Evolutionary conservation across 2,797 vertebrate species (phyloP).

Genomic region (Sebastes diaconus): DNA sequence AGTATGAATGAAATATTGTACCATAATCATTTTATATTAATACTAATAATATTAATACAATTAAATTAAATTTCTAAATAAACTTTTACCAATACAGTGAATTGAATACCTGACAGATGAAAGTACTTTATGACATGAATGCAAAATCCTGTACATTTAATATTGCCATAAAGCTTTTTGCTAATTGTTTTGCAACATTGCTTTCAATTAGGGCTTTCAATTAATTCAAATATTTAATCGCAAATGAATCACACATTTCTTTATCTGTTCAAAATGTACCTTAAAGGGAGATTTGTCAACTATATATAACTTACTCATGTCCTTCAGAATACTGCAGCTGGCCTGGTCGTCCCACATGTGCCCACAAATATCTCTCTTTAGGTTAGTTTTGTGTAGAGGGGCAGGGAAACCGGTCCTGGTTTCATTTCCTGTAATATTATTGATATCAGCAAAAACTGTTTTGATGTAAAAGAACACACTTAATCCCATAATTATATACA

Average conservation of each 20-base stretch:
- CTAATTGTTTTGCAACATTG: too few relatives aligned
- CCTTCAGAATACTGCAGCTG: too few relatives aligned
- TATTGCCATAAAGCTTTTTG: not conserved
- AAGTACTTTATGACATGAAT: not conserved
- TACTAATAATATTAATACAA: not conserved
- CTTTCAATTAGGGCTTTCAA: too few relatives aligned
- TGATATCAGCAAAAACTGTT: not conserved
- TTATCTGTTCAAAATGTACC: too few relatives aligned
- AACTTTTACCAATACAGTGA: not conserved
- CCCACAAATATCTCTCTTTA: not conserved
- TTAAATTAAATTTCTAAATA: not conserved
- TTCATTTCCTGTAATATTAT: not conserved
- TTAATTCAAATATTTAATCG: too few relatives aligned
- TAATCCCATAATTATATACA: not conserved
- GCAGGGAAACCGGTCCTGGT: too few relatives aligned
- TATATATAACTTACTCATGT: too few relatives aligned
- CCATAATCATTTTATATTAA: not conserved
- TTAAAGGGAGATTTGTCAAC: too few relatives aligned
- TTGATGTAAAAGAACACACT: not conserved
- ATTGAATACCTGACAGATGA: not conserved
- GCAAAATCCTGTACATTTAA: not conserved
- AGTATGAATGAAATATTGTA: not conserved
- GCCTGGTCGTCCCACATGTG: not conserved
- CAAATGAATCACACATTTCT: too few relatives aligned
- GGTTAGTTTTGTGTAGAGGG: not conserved